Percentiles rank a stretch among this genome's conserved stretches.
These are phyloP conservation scores for Phragmatobia fuliginosa DNA, from an alignment of 2,888 invertebrate genomes.

Conservation along the genomic window DNA sequence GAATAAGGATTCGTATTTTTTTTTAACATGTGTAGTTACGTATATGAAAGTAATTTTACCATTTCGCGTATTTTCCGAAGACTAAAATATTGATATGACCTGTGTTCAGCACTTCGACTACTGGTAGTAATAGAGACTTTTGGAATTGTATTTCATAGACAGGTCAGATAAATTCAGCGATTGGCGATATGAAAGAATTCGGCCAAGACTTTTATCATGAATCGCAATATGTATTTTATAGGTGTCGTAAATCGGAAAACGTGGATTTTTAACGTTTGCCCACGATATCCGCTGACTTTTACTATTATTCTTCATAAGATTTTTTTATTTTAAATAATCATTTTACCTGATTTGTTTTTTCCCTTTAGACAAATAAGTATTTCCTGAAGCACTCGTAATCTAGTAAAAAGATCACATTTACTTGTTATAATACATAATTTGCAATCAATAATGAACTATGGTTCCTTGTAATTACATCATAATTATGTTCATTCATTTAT, in stretches of 20 bases:
- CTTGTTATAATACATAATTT: background rate
- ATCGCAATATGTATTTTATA: slow-evolving; percentile 86
- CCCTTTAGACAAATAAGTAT: slow-evolving; percentile 71
- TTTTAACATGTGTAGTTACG: background rate
- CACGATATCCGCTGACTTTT: slow-evolving; percentile 79
- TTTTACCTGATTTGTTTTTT: slow-evolving; percentile 66
- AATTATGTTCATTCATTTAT: too few species aligned
- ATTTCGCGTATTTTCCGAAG: slow-evolving; percentile 7
- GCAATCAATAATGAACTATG: background rate
- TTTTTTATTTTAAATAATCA: slow-evolving; percentile 70
- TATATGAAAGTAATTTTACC: background rate
- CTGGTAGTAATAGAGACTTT: slow-evolving; percentile 34
- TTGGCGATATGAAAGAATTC: slow-evolving; percentile 76
- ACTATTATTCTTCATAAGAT: slow-evolving; percentile 76
- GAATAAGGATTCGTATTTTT: background rate
- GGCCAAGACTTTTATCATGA: slow-evolving; percentile 80
- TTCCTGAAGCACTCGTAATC: slow-evolving; percentile 35
- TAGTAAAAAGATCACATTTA: slow-evolving; percentile 7
- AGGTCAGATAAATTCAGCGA: slow-evolving; percentile 71
- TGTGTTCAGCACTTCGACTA: slow-evolving; percentile 37
- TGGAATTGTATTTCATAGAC: slow-evolving; percentile 48
- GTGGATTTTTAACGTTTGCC: slow-evolving; percentile 84
- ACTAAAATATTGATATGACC: slow-evolving; percentile 43
- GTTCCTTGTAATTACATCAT: too few species aligned
- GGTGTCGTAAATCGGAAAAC: slow-evolving; percentile 81